phyloP scores from a whole-genome alignment of 2,797 vertebrate species.

The Scarus forsteni region DNA sequence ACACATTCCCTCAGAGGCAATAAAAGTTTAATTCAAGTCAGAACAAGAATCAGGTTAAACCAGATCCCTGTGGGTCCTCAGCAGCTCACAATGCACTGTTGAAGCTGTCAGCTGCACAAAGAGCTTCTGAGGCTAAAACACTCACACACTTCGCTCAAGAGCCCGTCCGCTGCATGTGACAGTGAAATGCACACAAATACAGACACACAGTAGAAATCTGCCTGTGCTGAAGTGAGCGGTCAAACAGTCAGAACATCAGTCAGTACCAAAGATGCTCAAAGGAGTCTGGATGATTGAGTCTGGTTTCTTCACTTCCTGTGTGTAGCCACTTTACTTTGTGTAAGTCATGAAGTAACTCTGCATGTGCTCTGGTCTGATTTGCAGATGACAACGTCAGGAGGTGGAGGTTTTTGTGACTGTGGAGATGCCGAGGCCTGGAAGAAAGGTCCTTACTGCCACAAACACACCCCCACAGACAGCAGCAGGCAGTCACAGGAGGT shows the following conservation, averaged over 20 bases:
- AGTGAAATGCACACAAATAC: background rate
- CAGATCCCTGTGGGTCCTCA: background rate
- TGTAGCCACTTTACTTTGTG: too few species aligned
- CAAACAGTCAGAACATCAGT: background rate
- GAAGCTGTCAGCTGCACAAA: slow-evolving; percentile 8
- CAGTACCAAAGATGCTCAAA: background rate
- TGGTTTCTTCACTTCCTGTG: too few species aligned
- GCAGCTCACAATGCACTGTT: background rate
- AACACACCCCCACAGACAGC: slow-evolving; percentile 86
- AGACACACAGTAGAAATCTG: background rate
- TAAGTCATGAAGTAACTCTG: too few species aligned
- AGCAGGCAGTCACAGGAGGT: slow-evolving; percentile 90
- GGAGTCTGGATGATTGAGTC: background rate
- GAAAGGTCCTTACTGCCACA: slow-evolving; percentile 94
- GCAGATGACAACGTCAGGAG: slow-evolving; percentile 98
- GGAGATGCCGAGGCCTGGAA: slow-evolving; percentile 98
- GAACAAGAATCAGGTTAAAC: background rate
- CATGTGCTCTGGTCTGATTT: slow-evolving; percentile 30
- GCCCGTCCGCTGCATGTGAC: slow-evolving; percentile 19
- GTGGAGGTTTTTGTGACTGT: slow-evolving; percentile 98
- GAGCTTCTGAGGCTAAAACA: background rate
- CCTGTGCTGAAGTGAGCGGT: background rate
- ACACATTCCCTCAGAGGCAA: too few species aligned
- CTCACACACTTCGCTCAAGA: background rate
- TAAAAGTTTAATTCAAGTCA: too few species aligned